Conservation (phyloP, 2,888 invertebrate genomes). For the Ophion ventricosus region DNA sequence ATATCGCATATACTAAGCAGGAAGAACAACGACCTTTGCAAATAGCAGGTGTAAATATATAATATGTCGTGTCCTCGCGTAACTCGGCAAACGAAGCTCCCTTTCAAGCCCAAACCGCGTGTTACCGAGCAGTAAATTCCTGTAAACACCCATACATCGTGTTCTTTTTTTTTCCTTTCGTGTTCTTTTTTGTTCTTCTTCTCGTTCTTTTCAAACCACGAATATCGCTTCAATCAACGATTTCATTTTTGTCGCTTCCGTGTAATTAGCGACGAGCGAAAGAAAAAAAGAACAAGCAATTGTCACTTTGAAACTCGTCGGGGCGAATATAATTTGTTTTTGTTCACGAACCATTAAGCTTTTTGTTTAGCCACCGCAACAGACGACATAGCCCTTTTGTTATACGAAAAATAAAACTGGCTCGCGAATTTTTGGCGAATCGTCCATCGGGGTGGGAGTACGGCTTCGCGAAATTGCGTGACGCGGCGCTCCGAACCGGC, state of each 20-base stretch:
- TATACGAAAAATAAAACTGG: conserved; percentile 48
- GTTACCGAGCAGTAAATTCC: conserved; percentile 58
- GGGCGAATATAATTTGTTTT: conserved; percentile 40
- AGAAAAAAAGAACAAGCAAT: neutral
- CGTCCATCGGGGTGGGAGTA: neutral
- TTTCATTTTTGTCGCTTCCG: conserved; percentile 12
- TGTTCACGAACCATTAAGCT: conserved; percentile 62
- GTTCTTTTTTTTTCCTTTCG: neutral
- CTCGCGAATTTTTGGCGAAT: conserved; percentile 28
- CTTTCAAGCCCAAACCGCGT: conserved; percentile 40
- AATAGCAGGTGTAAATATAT: conserved; percentile 64
- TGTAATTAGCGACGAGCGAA: conserved; percentile 1
- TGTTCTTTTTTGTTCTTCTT: neutral
- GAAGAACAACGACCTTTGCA: conserved; percentile 64
- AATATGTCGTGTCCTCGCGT: conserved; percentile 31
- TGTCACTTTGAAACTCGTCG: neutral
- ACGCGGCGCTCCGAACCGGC: neutral
- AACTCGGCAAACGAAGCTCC: conserved; percentile 36
- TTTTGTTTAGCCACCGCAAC: conserved; percentile 51
- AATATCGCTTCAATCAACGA: neutral
- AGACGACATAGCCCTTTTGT: conserved; percentile 48
- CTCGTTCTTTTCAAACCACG: neutral
- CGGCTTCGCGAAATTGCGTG: neutral
- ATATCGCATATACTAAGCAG: neutral
- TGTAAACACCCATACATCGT: conserved; percentile 48